A percentile compares a stretch with the other conserved stretches of the same genome.
phyloP scores from a whole-genome alignment of 2,888 invertebrate genomes.

The Thereva unica region DNA sequence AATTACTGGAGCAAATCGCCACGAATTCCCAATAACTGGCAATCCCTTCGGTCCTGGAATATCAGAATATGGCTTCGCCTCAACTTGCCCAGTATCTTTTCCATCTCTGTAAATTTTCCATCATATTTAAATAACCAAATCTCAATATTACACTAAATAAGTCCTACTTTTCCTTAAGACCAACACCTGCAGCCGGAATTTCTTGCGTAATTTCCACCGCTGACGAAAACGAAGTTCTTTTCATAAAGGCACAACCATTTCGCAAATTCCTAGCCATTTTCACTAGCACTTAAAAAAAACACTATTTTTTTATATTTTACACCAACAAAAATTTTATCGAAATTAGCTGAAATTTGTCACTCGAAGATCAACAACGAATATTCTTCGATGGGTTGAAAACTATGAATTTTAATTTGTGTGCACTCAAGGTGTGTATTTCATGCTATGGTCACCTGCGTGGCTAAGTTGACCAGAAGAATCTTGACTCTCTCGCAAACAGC shows the following conservation, averaged over 20 bases:
- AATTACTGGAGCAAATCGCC: constrained; percentile 74
- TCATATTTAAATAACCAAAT: neutral
- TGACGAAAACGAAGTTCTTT: constrained; percentile 52
- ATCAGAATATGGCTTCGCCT: constrained; percentile 62
- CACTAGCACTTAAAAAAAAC: neutral
- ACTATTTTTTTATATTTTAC: neutral
- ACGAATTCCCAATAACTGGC: constrained; percentile 77
- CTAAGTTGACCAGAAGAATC: no score
- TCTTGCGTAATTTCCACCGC: constrained; percentile 42
- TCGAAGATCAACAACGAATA: no score
- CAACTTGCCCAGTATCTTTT: constrained; percentile 23
- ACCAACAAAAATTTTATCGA: no score
- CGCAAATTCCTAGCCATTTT: constrained; percentile 46
- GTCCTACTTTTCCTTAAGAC: constrained; percentile 21
- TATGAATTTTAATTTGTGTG: no score
- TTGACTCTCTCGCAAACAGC: no score
- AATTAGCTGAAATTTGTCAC: no score
- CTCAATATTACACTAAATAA: neutral
- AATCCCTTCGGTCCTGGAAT: constrained; percentile 77
- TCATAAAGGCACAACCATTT: constrained; percentile 50
- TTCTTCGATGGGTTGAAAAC: no score
- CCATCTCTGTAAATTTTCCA: constrained; percentile 9
- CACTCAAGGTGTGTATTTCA: no score
- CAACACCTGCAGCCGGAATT: constrained; percentile 3
- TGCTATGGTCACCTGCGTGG: no score